Conservation (phyloP, 2,888 invertebrate species). For the Protodeltote pygarga region DNA sequence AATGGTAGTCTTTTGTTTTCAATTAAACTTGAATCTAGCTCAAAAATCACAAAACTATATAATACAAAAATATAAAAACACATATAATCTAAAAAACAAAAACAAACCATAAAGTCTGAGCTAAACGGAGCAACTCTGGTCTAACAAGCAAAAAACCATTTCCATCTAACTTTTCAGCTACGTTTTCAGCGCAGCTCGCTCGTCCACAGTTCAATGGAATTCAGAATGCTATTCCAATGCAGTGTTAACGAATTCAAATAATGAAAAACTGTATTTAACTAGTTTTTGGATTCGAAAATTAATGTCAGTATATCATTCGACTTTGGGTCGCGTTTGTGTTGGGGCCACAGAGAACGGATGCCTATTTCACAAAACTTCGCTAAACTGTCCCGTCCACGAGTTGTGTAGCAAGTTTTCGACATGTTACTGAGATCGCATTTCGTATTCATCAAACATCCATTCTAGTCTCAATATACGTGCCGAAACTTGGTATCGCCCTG, state of each 20-base stretch:
- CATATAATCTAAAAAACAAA: conserved; percentile 39
- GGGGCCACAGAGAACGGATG: conserved; percentile 37
- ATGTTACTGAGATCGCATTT: conserved; percentile 65
- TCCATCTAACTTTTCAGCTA: conserved; percentile 74
- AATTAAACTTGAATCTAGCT: too few species aligned
- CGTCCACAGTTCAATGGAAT: conserved; percentile 73
- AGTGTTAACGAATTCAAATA: conserved; percentile 69
- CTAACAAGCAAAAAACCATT: conserved; percentile 70
- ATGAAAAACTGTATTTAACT: conserved; percentile 59
- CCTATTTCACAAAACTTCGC: conserved; percentile 48
- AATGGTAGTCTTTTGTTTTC: too few species aligned
- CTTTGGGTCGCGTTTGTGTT: conserved; percentile 18
- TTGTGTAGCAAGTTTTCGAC: conserved; percentile 54
- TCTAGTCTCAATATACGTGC: conserved; percentile 75
- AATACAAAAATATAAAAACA: too few species aligned
- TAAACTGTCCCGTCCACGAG: conserved; percentile 48
- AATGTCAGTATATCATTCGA: conserved; percentile 38
- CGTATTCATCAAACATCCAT: conserved; percentile 79
- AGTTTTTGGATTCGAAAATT: conserved; percentile 63
- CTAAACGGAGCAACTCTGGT: conserved; percentile 58
- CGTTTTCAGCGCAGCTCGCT: conserved; percentile 67
- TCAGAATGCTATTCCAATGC: conserved; percentile 69
- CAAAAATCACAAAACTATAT: too few species aligned
- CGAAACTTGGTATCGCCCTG: conserved; percentile 71
- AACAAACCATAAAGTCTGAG: conserved; percentile 63